Evolutionary conservation across 2,888 invertebrate species (phyloP), one percentile per base, ranked within the genome.

Genomic region (Theodoxus fluviatilis): DNA sequence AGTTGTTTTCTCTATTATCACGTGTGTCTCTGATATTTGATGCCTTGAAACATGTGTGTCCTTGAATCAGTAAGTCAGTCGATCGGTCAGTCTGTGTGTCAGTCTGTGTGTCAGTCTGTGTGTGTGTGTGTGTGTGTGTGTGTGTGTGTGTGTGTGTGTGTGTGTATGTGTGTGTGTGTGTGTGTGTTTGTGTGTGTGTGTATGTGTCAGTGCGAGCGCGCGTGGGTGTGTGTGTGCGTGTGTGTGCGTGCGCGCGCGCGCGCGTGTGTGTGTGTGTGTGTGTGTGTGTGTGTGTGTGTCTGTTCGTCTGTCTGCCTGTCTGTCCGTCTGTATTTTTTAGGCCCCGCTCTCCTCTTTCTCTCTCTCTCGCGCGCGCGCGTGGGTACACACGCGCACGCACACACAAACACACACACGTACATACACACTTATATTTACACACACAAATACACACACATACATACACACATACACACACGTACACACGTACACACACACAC

Each of bases 361-460:
- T 22, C 28, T 55, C 28, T 22, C 28, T 7, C 52, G 18, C 52
- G 18, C 52, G 18, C 52, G 18, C 52, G 7, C 61, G 1, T n/a
- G 6, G n/a, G 37, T 22, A 61, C 61, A 61, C 57, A 57, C 57
- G 33, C 57, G 33, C 28, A 57, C 57, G 33, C 57, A 57, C 57
- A 57, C 57, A 57, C 57, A 57, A 28, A 57, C 57, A 57, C 57
- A 57, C 57, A 57, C 57, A 57, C 57, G 33, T 33, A 57, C 57
- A 57, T 33, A 28, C 57, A 57, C 52, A 52, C 52, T 22, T 25
- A n/a, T 18, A 6, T 7, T 25, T 28, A n/a, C n/a, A 52, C 52
- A 52, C n/a, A 52, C 3, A 52, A 22, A 52, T 28, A 52, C 52
- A 52, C 52, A 52, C 52, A 52, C 18, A 52, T 28, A 6, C 18